These are phyloP conservation scores for Choreutis nemorana DNA, from an alignment of 2,888 invertebrate species.

Conservation along the genomic window DNA sequence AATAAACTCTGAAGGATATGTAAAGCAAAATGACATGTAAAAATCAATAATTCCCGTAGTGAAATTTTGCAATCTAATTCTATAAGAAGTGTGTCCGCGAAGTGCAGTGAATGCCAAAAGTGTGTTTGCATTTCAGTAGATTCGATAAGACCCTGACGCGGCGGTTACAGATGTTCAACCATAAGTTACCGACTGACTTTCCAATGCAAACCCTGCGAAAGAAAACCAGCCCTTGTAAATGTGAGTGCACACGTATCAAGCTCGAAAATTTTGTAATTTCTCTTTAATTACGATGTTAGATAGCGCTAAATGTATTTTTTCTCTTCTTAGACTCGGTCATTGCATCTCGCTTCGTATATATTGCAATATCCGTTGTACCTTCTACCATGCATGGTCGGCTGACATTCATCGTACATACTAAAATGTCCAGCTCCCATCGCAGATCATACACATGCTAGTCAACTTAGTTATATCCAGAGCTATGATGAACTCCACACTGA, in stretches of 20 bases:
- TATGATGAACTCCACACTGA: too few relatives aligned
- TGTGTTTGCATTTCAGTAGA: slow-evolving; percentile 53
- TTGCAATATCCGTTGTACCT: slow-evolving; percentile 49
- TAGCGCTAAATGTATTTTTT: slow-evolving; percentile 45
- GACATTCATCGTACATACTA: slow-evolving; percentile 31
- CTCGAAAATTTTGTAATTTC: neutral
- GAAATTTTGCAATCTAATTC: slow-evolving; percentile 27
- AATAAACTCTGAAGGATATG: too few relatives aligned
- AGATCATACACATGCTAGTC: slow-evolving; percentile 27
- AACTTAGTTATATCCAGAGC: too few relatives aligned
- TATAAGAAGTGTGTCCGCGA: slow-evolving; percentile 17
- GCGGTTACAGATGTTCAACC: slow-evolving; percentile 60
- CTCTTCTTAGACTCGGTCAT: slow-evolving; percentile 35
- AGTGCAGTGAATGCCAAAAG: slow-evolving; percentile 36
- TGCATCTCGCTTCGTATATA: slow-evolving; percentile 46
- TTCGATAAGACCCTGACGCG: slow-evolving; percentile 20
- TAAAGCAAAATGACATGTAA: too few relatives aligned
- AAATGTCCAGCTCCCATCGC: slow-evolving; percentile 7
- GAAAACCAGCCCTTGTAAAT: slow-evolving; percentile 93
- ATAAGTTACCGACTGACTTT: slow-evolving; percentile 66
- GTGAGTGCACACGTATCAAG: slow-evolving; percentile 70
- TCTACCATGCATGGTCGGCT: slow-evolving; percentile 49
- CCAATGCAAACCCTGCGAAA: slow-evolving; percentile 92
- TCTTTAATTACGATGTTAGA: slow-evolving; percentile 38
- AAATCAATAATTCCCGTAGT: slow-evolving; percentile 51